phyloP scores from a whole-genome alignment of 35 echinoderm and acorn worm genomes.

The Hemicentrotus pulcherrimus region DNA sequence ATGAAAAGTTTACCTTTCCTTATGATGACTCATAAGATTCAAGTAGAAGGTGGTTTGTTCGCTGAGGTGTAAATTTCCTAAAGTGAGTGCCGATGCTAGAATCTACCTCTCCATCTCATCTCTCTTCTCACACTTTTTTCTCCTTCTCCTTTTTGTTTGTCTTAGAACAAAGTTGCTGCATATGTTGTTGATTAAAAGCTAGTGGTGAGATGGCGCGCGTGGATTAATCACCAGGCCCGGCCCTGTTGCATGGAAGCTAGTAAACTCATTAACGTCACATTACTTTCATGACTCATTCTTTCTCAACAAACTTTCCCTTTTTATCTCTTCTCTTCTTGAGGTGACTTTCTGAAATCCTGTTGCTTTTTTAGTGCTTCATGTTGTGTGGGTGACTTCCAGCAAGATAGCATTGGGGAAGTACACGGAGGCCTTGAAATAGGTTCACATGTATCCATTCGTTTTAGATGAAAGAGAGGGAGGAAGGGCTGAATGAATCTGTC shows the following conservation, averaged over 20 bases:
- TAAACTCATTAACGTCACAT: neutral
- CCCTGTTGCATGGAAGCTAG: neutral
- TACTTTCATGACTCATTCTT: neutral
- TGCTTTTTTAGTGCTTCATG: neutral
- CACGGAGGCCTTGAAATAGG: neutral
- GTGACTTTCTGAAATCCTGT: neutral
- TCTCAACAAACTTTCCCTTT: constrained; percentile 12
- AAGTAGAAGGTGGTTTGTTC: constrained; percentile 21
- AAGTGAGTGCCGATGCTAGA: constrained; percentile 13
- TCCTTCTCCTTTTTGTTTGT: neutral
- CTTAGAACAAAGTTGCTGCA: neutral
- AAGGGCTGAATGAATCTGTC: neutral
- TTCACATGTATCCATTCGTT: neutral
- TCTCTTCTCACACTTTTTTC: no score
- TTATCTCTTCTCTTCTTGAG: neutral
- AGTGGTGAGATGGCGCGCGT: neutral
- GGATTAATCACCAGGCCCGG: neutral
- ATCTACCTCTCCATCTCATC: no score
- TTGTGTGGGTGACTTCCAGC: neutral
- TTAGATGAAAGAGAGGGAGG: neutral
- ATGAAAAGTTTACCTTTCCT: constrained; percentile 41
- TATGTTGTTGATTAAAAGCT: neutral
- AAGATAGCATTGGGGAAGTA: neutral
- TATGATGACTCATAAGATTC: neutral
- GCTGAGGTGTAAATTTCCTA: constrained; percentile 30